phyloP scores from a whole-genome alignment of 1,140 invertebrate species.

The Aricia agestis region DNA sequence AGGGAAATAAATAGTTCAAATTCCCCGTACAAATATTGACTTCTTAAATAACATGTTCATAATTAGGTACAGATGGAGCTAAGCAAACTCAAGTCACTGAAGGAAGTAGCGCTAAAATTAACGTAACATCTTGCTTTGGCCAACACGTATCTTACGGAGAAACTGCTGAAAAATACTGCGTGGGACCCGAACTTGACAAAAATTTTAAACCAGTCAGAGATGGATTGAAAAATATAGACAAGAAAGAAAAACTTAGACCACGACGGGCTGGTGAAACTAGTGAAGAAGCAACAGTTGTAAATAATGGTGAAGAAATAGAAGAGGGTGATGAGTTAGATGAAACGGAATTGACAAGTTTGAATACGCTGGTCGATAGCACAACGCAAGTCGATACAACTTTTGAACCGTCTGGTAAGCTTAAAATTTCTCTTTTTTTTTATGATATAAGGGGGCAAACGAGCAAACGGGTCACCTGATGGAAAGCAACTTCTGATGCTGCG shows the following conservation, averaged over 20 bases:
- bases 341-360: neutral
- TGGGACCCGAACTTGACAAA: neutral
- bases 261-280: neutral
- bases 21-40: too few relatives aligned
- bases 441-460: too few relatives aligned
- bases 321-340: neutral
- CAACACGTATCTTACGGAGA: neutral
- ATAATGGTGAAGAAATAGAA: neutral
- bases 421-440: too few relatives aligned
- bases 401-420: too few relatives aligned
- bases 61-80: neutral
- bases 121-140: neutral
- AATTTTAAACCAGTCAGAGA: neutral
- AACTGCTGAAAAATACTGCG: neutral
- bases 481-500: too few relatives aligned
- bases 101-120: neutral
- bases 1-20: too few relatives aligned
- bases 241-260: neutral
- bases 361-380: too few relatives aligned
- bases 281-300: too few relatives aligned
- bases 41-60: neutral
- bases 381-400: too few relatives aligned
- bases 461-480: too few relatives aligned
- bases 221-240: neutral
- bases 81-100: neutral